Base-by-base conservation (phyloP, 2,797 vertebrate species). In the Steatocranus sp. region DNA sequence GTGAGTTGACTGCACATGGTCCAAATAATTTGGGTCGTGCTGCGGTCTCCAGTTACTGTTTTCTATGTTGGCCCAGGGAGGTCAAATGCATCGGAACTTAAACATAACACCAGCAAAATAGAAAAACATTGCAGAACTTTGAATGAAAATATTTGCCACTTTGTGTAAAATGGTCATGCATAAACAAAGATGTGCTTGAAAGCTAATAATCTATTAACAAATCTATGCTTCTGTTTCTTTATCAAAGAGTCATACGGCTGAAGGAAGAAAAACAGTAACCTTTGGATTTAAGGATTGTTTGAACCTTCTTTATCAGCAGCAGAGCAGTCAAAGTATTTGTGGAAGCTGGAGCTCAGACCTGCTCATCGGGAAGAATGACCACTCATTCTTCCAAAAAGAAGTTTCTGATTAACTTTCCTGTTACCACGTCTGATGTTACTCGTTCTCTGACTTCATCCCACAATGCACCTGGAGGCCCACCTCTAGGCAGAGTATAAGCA, bases 31-130 rank as follows among this genome's bases (percentile, higher is more conserved):
- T 36, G 58, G 32, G 58, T 20, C 1, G 1, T 36, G 0, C 32
- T 36, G 58, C 1, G 2, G 58, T 8, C 32, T 36, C 58, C 58
- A 63, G 32, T 20, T 36, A 20, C 58, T 36, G 32, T 36, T 36
- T 36, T 63, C 61, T 61, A 63, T 0, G 18, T 20, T 36, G 58
- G 32, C 18, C 58, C 32, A 20, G 11, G 54, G 58, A 63, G 18
- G 0, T 61, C 18, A 3, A 61, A 61, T 12, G 32, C 32, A 61
- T 7, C 6, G 0, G 0, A 36, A 14, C 11, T 36, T 63, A 2
- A 20, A 3, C 32, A 63, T 0, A 36, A 36, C 4, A 36, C 32
- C 58, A 63, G 11, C 32, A 63, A 63, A 61, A 36, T 0, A 63
- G 32, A 3, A 36, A 36, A 63, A 63, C 18, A 2, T 20, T 5